Evolutionary conservation across 2,797 vertebrate genomes (phyloP).

Genomic region (Bradypodion pumilum): DNA sequence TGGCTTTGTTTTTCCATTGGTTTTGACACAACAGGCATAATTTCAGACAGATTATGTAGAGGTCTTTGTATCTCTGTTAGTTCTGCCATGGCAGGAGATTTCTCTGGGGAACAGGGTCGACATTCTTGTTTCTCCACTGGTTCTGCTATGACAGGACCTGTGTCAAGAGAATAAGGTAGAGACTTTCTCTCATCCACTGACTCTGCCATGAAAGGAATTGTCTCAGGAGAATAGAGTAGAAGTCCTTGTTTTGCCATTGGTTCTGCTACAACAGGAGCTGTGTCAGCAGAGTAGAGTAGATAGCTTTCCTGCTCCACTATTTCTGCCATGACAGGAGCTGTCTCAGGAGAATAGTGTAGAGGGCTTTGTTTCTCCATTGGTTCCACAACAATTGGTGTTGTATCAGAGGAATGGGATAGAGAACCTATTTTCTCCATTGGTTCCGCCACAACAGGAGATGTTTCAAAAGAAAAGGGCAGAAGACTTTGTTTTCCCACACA

Average conservation of each 20-base stretch:
- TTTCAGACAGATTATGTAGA: too few relatives aligned
- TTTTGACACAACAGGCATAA: background rate
- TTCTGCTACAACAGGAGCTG: background rate
- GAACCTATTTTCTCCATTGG: too few relatives aligned
- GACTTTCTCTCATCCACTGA: too few relatives aligned
- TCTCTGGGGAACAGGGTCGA: background rate
- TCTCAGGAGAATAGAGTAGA: background rate
- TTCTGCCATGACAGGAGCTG: background rate
- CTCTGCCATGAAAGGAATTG: background rate
- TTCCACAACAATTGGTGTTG: background rate
- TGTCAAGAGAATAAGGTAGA: background rate
- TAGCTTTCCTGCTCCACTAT: background rate
- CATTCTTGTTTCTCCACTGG: background rate
- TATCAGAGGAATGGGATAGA: background rate
- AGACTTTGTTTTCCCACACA: background rate
- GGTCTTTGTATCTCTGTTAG: too few relatives aligned
- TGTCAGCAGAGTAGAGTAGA: too few relatives aligned
- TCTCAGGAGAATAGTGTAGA: background rate
- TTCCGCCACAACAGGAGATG: too few relatives aligned
- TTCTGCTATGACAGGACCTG: background rate
- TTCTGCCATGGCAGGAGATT: background rate
- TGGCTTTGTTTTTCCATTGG: background rate
- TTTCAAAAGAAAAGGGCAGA: background rate
- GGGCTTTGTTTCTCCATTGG: background rate
- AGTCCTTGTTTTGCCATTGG: background rate